Evolutionary conservation across 2,113 vertebrate genomes (phyloP), one percentile per base, ranked within the genome.

Genomic region (Prinia subflava): DNA sequence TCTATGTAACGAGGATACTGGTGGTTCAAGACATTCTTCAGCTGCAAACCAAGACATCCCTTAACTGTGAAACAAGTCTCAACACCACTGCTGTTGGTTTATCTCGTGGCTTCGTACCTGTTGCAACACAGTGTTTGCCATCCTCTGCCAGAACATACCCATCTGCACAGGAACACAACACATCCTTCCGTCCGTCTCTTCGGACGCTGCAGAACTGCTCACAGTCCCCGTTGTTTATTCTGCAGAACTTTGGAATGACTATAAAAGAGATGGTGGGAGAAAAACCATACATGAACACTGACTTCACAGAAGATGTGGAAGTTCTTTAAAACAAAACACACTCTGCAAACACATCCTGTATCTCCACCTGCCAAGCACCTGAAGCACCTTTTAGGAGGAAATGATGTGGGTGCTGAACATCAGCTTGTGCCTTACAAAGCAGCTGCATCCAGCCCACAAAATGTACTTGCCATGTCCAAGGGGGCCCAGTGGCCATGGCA

Each of bases 161-260:
- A 1, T 88, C 94, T 10, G 98, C 98, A 9, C 99, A 99, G 22
- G 97, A 98, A 56, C 99, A 99, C 14, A 84, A 3, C 1, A 98
- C 95, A 4, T 50, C 87, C 9, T 96, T 98, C 33, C 31, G 88
- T 10, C 9, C 46, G 3, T 62, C 69, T 44, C 44, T 28, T 13
- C 77, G 77, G 53, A 98, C 86, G 0, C 30, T 89, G 96, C 99
- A 99, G 98, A 98, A 99, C 46, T 99, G 99, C 15, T 98, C 96
- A 15, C 99, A 99, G 49, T 97, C 98, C 3, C 99, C 99, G 1
- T 99, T 99, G 64, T 98, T 96, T 91, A 98, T 94, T 64, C 98
- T 98, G 93, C 99, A 99, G 83, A 98, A 97, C 68, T 98, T 96
- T 11, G 97, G 98, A 69, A 98, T 98, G 22, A 94, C 99, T 99